These are phyloP conservation scores for Amphibalanus amphitrite DNA, from an alignment of 1,140 invertebrate genomes.

Conservation along the genomic window DNA sequence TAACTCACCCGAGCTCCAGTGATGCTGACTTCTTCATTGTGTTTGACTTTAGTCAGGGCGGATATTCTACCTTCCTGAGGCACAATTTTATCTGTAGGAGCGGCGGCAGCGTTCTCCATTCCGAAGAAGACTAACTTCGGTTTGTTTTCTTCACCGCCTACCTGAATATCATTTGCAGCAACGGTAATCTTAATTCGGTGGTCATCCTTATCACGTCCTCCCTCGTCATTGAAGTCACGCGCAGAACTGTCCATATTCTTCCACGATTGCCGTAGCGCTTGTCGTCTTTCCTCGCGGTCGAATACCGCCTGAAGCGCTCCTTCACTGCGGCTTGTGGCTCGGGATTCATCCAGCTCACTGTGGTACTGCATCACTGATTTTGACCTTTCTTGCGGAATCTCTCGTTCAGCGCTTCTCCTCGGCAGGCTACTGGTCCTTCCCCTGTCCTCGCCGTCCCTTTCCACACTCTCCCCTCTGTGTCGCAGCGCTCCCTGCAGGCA, in stretches of 20 bases:
- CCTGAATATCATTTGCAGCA: background rate
- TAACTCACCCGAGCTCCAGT: background rate
- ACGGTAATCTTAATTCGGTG: background rate
- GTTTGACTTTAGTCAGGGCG: background rate
- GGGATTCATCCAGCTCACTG: too few species aligned
- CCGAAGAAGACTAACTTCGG: background rate
- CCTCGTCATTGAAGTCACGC: background rate
- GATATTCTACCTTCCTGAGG: background rate
- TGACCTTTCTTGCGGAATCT: too few species aligned
- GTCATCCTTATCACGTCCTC: background rate
- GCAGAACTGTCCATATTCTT: too few species aligned
- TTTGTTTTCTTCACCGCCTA: background rate
- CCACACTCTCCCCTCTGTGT: too few species aligned
- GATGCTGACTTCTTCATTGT: background rate
- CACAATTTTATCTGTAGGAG: background rate
- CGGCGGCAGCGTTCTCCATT: background rate
- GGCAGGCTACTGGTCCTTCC: too few species aligned
- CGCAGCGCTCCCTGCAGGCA: too few species aligned
- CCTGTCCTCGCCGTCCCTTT: too few species aligned
- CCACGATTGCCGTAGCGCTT: background rate
- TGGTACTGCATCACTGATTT: too few species aligned
- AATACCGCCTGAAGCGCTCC: too few species aligned
- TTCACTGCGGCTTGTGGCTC: too few species aligned
- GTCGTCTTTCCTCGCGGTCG: background rate
- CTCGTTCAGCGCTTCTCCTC: too few species aligned